Conservation (phyloP, 2,888 invertebrate genomes). For the Matsumyia berberina region DNA sequence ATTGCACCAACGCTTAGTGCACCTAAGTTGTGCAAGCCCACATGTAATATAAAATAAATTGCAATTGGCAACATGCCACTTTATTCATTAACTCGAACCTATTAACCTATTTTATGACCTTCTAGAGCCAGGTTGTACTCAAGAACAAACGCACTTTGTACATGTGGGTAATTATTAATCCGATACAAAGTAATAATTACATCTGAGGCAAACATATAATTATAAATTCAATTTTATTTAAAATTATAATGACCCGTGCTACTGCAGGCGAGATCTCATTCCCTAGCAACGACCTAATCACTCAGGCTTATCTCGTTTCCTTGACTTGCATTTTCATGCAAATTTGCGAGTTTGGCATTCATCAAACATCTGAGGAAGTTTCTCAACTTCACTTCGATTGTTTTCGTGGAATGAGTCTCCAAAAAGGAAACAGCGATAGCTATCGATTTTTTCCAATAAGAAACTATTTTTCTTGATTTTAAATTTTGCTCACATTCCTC, state of each 20-base stretch:
- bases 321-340: slow-evolving; percentile 29
- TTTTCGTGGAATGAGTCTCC: background rate
- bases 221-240: too few relatives aligned
- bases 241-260: too few relatives aligned
- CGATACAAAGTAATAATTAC: background rate
- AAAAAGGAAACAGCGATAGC: background rate
- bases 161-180: background rate
- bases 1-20: too few relatives aligned
- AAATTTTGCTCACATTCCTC: slow-evolving; percentile 40
- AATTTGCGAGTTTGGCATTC: slow-evolving; percentile 30
- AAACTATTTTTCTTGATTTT: slow-evolving; percentile 17
- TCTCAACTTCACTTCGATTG: background rate
- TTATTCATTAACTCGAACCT: background rate
- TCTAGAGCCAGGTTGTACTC: background rate
- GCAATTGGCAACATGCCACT: background rate
- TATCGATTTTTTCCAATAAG: background rate
- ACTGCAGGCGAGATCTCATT: too few relatives aligned
- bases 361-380: slow-evolving; percentile 9
- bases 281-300: background rate
- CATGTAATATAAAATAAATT: background rate
- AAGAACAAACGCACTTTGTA: background rate
- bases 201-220: too few relatives aligned
- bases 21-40: too few relatives aligned
- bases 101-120: background rate
- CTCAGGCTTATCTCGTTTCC: background rate